Base-by-base conservation (phyloP, 2,888 invertebrate species). In the Bugula neritina region DNA sequence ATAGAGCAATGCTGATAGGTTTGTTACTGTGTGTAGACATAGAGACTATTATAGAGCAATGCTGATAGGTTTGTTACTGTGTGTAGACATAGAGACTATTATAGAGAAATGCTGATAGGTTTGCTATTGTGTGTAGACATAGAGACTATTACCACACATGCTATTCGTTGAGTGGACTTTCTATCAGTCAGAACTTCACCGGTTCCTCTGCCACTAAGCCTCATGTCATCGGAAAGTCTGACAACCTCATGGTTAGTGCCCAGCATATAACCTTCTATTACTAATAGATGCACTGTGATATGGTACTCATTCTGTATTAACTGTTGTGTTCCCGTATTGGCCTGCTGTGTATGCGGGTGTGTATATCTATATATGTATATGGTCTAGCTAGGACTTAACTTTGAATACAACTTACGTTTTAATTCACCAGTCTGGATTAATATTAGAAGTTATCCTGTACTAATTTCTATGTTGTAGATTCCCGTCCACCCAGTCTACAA, bases 81-180 rank as follows among this genome's bases (percentile, higher is more conserved):
- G n/a, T n/a, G n/a, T n/a, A n/a, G n/a, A n/a, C n/a, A n/a, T n/a
- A n/a, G n/a, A n/a, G n/a, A n/a, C n/a, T n/a, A n/a, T n/a, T n/a
- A n/a, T n/a, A n/a, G n/a, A n/a, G n/a, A n/a, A n/a, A n/a, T n/a
- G n/a, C n/a, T n/a, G n/a, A n/a, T n/a, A n/a, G n/a, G n/a, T n/a
- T n/a, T 43, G 43, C 17, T 43, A 43, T 10, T 69, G 71, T 72
- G 76, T 77, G 27, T 85, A 93, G 93, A 81, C 88, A 89, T 70
- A 87, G 91, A 77, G 99, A 99, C 86, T 89, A 92, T 76, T 99
- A 99, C 84, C 99, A 99, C 85, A 96, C 97, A 0, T 98, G 98
- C 85, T 99, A 99, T 82, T 90, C 92, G 0, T 86, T 99, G 69
- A 94, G 95, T 85, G 99, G 99, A 1, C 87, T 99, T 69, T 92